Evolutionary conservation across 1,140 invertebrate species (phyloP).

Genomic region (Harlomillsia oculata): DNA sequence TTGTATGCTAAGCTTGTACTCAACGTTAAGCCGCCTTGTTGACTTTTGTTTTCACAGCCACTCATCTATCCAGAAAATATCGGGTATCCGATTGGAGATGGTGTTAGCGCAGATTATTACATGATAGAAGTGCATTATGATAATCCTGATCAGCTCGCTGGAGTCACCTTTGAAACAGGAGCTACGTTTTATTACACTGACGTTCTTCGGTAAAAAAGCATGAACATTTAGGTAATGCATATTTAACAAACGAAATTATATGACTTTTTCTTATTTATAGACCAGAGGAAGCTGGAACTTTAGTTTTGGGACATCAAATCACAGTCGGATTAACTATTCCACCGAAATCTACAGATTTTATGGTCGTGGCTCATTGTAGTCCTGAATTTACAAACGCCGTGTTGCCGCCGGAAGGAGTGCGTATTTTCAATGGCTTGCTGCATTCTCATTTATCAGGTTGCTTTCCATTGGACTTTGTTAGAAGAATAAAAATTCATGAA

Average conservation of each 20-base stretch:
- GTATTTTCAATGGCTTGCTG: slow-evolving; percentile 5
- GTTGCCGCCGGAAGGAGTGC: slow-evolving; percentile 7
- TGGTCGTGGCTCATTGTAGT: neutral
- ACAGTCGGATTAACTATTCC: neutral
- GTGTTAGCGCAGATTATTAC: neutral
- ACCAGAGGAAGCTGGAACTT: neutral
- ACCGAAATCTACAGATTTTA: slow-evolving; percentile 1
- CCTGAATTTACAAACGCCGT: neutral
- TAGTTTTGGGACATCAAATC: neutral
- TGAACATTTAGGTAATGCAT: too few relatives aligned
- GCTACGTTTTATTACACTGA: slow-evolving; percentile 4
- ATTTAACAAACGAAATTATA: too few relatives aligned
- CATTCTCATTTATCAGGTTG: slow-evolving; percentile 9
- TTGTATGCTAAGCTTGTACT: too few relatives aligned
- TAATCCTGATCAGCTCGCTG: slow-evolving; percentile 4
- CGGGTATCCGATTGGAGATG: slow-evolving; percentile 9
- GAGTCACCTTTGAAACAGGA: slow-evolving; percentile 3
- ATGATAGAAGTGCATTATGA: slow-evolving; percentile 24
- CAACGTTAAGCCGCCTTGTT: too few relatives aligned
- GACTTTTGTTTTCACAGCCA: neutral
- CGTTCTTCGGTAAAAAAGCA: neutral
- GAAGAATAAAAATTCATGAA: neutral
- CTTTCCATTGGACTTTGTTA: neutral
- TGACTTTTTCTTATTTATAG: neutral
- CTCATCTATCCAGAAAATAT: slow-evolving; percentile 5